Base-by-base conservation (phyloP, 1,140 invertebrate genomes). In the Cotesia chilonis region DNA sequence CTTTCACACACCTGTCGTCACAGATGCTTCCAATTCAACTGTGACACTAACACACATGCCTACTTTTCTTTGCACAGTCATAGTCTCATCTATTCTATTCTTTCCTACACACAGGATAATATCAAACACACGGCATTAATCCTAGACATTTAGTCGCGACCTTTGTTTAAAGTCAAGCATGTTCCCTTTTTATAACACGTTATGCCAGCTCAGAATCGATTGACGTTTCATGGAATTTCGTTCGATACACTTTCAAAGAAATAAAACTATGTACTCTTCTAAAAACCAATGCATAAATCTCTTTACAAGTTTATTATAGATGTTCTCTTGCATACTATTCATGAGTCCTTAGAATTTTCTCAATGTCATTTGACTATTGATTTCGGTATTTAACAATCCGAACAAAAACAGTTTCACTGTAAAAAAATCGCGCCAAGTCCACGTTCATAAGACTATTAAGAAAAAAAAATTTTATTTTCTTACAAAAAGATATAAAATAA, bases 1-100 rank as follows among this genome's bases (percentile, higher is more conserved):
- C 76, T 82, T 79, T 59, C 74, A 64, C 36, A 59, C 77, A 81
- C 60, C 74, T 80, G 79, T 73, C 75, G 52, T 66, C 37, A 68
- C 41, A 68, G 61, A 20, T 37, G 51, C 28, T 35, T 54, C 28
- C 51, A 54, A 5, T 41, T 17, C 17, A 0, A 41, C 20, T 28
- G n/a, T 20, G 51, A 4, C 38, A 41, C n/a, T 20, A 57, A 20
- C 54, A 17, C n/a, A 17, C 54, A 17, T 7, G 17, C 54, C 51
- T 9, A 52, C 51, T 57, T 17, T 20, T 57, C 54, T 57, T 57
- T 28, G 28, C 28, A 28, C 28, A 28, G 28, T 28, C 28, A 28
- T 1, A 28, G 28, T 28, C 28, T 28, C 2, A 28, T 20, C 17
- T 6, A 20, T 57, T 20, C n/a, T n/a, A 57, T 57, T 6, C 12